Evolutionary conservation across 2,113 vertebrate species (phyloP).

Genomic region (Aptenodytes forsteri): DNA sequence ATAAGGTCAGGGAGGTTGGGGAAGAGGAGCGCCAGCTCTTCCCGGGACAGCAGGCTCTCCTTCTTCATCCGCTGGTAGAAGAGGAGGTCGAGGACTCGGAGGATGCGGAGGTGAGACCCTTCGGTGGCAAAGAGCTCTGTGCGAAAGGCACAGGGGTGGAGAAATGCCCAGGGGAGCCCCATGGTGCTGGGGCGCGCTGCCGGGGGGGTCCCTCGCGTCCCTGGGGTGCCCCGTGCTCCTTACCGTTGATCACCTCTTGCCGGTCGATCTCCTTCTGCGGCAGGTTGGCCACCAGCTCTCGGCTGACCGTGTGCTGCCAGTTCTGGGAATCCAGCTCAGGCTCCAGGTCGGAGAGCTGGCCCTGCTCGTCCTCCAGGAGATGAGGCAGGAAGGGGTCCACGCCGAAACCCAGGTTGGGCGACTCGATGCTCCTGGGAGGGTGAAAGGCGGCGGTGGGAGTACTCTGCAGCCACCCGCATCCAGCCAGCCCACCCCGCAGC

Average conservation of each 20-base stretch:
- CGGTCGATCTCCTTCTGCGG: constrained; percentile 84
- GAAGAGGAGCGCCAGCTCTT: constrained; percentile 89
- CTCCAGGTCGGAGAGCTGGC: constrained; percentile 74
- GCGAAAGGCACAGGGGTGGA: background rate
- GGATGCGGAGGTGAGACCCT: constrained; percentile 86
- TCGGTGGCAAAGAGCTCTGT: constrained; percentile 92
- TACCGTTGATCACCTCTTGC: constrained; percentile 92
- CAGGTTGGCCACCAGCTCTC: constrained; percentile 78
- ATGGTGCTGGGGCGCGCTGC: fast-evolving
- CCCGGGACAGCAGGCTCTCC: constrained; percentile 78
- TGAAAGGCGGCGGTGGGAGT: background rate
- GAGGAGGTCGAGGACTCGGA: constrained; percentile 88
- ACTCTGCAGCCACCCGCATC: background rate
- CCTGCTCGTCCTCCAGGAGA: constrained; percentile 85
- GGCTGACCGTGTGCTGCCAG: constrained; percentile 87
- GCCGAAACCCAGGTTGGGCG: constrained; percentile 76
- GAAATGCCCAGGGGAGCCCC: background rate
- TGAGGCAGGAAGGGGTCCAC: constrained; percentile 76
- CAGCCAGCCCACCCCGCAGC: background rate
- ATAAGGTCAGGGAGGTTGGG: constrained; percentile 91
- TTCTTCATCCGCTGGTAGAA: constrained; percentile 89
- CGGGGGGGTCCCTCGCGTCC: fast-evolving
- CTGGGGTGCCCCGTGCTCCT: fast-evolving
- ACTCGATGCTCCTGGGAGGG: constrained; percentile 82
- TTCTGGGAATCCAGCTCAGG: constrained; percentile 80